Base-by-base conservation (phyloP, 2,888 invertebrate genomes). In the Scrobipalpa atriplicella region DNA sequence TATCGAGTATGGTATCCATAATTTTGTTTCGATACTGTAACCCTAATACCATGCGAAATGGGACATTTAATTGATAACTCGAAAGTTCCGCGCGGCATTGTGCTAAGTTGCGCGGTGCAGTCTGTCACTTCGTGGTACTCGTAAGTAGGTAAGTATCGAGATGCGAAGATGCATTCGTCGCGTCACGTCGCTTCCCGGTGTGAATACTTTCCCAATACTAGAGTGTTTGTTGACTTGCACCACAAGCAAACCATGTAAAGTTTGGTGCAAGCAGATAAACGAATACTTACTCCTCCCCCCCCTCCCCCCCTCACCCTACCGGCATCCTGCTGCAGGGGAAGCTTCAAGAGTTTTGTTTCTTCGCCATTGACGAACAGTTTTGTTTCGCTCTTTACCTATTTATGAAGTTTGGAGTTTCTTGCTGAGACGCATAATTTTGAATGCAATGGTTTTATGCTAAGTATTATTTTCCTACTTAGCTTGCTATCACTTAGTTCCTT, bases 311-410 rank as follows among this genome's bases (percentile, higher is more conserved):
- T n/a, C n/a, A n/a, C 3, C 16, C 5, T 16, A n/a, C n/a, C 47
- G 16, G 16, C 47, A 16, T 47, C 47, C 5, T 6, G 47, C 13
- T 43, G 43, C 13, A 13, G 43, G 43, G 13, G 43, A 13, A 13
- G 13, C 43, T 43, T 16, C 47, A n/a, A 6, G 16, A 47, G 47
- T n/a, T 47, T 47, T 47, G 47, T 47, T 47, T 47, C 47, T 47
- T 47, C 56, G 29, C 36, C 56, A 29, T 36, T 56, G 56, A 56
- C 56, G 56, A 36, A 36, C 29, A 29, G 36, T 36, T 56, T 56
- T 56, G 56, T 56, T 56, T 29, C 36, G 56, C 29, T 56, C 7
- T 56, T 36, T 56, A 21, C 29, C n/a, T 56, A 56, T 36, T 56
- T 36, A 56, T 56, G 56, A 56, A 56, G 56, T 56, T 56, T 36